Conservation (phyloP, 2,113 vertebrate genomes). For the Myotis brandtii region DNA sequence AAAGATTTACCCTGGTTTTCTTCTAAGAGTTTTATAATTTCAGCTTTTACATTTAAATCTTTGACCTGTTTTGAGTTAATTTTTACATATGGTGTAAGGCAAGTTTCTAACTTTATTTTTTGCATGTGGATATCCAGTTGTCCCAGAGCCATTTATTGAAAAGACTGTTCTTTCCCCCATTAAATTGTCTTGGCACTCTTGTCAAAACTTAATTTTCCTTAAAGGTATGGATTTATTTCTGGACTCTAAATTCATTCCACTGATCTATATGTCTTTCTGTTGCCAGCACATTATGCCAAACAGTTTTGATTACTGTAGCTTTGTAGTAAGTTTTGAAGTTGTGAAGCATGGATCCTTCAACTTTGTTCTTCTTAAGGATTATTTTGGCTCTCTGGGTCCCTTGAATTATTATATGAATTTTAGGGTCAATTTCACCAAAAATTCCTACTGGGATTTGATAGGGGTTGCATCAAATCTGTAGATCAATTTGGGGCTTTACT, state of each 20-base stretch:
- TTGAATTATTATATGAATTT: constrained; percentile 11
- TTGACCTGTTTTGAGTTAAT: constrained; percentile 25
- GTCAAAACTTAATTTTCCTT: constrained; percentile 21
- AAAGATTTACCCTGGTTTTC: not conserved
- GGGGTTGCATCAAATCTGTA: not conserved
- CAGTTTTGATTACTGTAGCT: constrained; percentile 1
- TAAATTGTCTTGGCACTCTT: not conserved
- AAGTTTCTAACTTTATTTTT: not conserved
- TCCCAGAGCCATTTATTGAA: not conserved
- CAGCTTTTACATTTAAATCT: not conserved
- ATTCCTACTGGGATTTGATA: not conserved
- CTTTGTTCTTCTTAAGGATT: not conserved
- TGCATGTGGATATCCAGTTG: not conserved
- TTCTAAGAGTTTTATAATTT: constrained; percentile 12
- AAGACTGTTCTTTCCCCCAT: not conserved
- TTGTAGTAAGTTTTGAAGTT: not conserved
- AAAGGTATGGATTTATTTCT: not conserved
- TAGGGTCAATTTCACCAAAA: not conserved
- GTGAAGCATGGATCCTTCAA: not conserved
- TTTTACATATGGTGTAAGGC: not conserved
- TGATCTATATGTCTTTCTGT: not conserved
- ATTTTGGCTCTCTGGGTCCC: not conserved
- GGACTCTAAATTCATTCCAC: not conserved
- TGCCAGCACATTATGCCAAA: not conserved
- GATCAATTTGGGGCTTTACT: not conserved